Evolutionary conservation across 2,797 vertebrate genomes (phyloP).

Genomic region (Perodicticus potto): DNA sequence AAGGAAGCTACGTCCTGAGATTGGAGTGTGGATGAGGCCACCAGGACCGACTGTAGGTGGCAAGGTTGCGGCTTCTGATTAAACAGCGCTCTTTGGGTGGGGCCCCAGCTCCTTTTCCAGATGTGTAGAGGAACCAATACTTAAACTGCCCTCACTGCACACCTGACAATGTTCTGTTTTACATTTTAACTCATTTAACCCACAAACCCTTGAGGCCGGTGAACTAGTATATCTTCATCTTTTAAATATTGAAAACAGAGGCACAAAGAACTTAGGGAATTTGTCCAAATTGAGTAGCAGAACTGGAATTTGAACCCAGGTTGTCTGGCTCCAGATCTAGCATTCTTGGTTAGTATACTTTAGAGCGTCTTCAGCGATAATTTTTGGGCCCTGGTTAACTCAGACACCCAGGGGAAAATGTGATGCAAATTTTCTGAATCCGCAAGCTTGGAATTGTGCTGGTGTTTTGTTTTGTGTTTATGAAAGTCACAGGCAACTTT

Average conservation of each 20-base stretch:
- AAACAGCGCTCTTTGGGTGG: background rate
- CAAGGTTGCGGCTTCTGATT: background rate
- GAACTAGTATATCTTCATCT: background rate
- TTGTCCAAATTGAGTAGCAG: background rate
- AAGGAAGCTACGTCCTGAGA: background rate
- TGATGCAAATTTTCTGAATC: background rate
- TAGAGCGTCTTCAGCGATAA: background rate
- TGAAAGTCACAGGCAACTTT: background rate
- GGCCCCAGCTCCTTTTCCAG: background rate
- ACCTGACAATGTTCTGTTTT: conserved; percentile 4
- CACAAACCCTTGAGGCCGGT: background rate
- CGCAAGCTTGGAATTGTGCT: background rate
- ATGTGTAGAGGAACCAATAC: background rate
- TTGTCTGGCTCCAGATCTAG: background rate
- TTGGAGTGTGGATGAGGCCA: background rate
- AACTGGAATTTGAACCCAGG: conserved; percentile 2
- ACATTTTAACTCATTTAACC: background rate
- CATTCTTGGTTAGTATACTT: background rate
- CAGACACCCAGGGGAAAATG: background rate
- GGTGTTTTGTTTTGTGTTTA: conserved; percentile 5
- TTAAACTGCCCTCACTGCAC: background rate
- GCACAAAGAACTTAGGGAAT: background rate
- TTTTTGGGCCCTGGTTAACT: background rate
- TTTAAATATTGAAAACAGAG: background rate
- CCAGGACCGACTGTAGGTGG: background rate